phyloP scores from a whole-genome alignment of 2,888 invertebrate species.

The Nephrotoma guestfalica region DNA sequence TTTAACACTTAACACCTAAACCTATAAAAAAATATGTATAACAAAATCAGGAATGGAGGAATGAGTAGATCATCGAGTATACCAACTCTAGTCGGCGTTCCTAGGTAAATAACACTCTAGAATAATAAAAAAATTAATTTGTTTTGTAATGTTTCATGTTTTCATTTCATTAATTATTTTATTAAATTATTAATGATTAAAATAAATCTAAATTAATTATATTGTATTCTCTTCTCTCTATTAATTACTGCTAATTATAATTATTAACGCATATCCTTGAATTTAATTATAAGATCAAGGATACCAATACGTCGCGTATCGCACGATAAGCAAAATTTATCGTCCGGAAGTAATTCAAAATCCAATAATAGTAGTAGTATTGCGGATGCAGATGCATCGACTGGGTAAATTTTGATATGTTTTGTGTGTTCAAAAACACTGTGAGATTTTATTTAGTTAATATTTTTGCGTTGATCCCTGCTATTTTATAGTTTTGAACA shows the following conservation, averaged over 20 bases:
- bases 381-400: conserved; percentile 7
- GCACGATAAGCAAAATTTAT: conserved; percentile 27
- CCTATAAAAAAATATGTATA: conserved; percentile 14
- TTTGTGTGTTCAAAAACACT: neutral
- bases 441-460: neutral
- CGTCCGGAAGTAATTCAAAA: conserved; percentile 27
- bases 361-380: conserved; percentile 22
- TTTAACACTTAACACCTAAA: neutral
- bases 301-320: conserved; percentile 31
- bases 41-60: conserved; percentile 36
- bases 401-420: conserved; percentile 23
- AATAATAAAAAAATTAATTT: neutral
- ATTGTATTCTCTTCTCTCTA: neutral
- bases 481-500: neutral
- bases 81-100: conserved; percentile 46
- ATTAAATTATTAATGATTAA: neutral
- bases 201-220: neutral
- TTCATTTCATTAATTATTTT: neutral
- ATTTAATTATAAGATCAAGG: conserved; percentile 20
- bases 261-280: neutral
- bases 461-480: neutral
- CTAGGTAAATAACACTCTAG: conserved; percentile 24
- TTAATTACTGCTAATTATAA: neutral
- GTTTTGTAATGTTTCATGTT: conserved; percentile 7
- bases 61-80: conserved; percentile 84